These are phyloP conservation scores for Labeo rohita DNA, from an alignment of 2,113 vertebrate genomes.

Conservation along the genomic window DNA sequence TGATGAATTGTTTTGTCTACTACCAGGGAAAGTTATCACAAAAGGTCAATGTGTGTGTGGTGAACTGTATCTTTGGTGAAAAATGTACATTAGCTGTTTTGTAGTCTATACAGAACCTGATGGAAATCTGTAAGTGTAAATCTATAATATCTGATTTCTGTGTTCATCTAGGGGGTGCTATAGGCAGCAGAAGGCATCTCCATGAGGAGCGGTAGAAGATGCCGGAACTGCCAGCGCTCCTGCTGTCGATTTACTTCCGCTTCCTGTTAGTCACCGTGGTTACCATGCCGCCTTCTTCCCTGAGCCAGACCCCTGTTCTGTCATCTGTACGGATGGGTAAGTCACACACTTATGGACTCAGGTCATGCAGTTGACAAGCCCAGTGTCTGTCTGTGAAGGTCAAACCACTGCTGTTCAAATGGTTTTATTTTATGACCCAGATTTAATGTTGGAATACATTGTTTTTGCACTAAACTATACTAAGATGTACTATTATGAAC, in stretches of 20 bases:
- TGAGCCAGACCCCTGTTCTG: conserved; percentile 82
- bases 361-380: background rate
- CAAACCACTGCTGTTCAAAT: background rate
- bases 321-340: conserved; percentile 93
- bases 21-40: background rate
- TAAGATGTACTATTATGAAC: background rate
- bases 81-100: background rate
- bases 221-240: conserved; percentile 93
- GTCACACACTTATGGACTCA: conserved; percentile 43
- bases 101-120: background rate
- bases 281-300: conserved; percentile 81
- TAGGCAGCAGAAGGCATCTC: conserved; percentile 93
- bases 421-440: background rate
- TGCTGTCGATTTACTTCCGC: conserved; percentile 86
- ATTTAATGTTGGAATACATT: background rate
- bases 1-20: background rate
- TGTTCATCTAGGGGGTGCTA: conserved; percentile 83
- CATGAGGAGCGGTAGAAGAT: conserved; percentile 99
- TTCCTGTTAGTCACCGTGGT: conserved; percentile 77
- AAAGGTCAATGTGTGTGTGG: background rate
- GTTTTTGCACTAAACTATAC: too few relatives aligned
- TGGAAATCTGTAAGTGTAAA: background rate
- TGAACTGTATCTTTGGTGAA: background rate
- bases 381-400: background rate
- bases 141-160: conserved; percentile 46